Percentiles rank a stretch among this genome's conserved stretches.
phyloP scores from a whole-genome alignment of 2,113 vertebrate genomes.

The Corythornis cristatus region DNA sequence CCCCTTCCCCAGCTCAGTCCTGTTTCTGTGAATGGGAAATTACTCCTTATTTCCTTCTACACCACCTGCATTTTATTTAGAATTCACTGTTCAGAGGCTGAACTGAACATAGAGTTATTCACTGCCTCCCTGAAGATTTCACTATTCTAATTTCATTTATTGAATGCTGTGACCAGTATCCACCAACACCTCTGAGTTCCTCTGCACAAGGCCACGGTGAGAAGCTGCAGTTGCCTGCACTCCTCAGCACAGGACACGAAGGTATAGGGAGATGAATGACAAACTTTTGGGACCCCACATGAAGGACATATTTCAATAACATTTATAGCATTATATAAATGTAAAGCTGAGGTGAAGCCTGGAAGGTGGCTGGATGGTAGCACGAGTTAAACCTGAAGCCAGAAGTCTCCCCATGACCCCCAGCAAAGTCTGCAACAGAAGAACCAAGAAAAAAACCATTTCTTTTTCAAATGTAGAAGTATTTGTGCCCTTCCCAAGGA shows the following conservation, averaged over 20 bases:
- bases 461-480: background rate
- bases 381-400: background rate
- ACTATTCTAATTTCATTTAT: background rate
- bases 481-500: background rate
- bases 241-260: background rate
- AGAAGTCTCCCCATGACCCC: background rate
- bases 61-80: background rate
- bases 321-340: background rate
- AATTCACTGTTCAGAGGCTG: background rate
- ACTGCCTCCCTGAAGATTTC: background rate
- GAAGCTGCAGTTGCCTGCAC: background rate
- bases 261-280: background rate
- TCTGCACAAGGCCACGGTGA: accelerated
- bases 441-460: background rate
- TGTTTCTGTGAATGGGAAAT: background rate
- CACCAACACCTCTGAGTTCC: background rate
- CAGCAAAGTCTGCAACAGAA: background rate
- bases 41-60: background rate
- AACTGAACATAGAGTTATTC: background rate
- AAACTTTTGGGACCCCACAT: background rate
- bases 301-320: background rate
- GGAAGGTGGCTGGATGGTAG: background rate
- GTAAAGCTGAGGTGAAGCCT: background rate
- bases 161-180: accelerated
- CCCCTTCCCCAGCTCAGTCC: background rate